These are phyloP conservation scores for Neopelma chrysocephalum DNA, from an alignment of 2,797 vertebrate species.

Conservation along the genomic window DNA sequence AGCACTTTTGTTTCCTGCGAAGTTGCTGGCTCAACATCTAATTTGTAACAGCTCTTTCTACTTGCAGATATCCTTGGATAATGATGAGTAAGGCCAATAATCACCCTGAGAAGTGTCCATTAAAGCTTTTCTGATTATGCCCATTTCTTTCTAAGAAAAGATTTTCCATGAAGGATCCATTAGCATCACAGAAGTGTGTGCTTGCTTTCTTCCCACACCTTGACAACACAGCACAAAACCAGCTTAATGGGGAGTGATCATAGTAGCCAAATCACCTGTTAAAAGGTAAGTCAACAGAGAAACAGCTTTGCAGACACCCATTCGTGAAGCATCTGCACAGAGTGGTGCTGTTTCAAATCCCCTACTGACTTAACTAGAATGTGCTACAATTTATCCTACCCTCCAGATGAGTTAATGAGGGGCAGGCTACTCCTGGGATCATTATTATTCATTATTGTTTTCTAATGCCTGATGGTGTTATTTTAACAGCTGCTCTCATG, in stretches of 20 bases:
- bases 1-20: not conserved
- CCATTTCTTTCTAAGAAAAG: not conserved
- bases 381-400: not conserved
- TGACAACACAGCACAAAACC: not conserved
- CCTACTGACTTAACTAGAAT: not conserved
- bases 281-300: not conserved
- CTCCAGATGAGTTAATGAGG: not conserved
- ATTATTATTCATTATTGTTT: constrained; percentile 32
- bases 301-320: not conserved
- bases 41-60: not conserved
- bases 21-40: not conserved
- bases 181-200: fast-evolving
- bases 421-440: not conserved
- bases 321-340: not conserved
- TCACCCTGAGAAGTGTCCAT: not conserved
- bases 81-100: not conserved
- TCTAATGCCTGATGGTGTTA: not conserved
- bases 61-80: not conserved
- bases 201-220: not conserved
- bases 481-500: not conserved
- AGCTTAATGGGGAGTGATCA: not conserved
- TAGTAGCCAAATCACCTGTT: not conserved
- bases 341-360: not conserved
- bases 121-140: not conserved
- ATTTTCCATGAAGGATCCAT: not conserved